Percentiles rank a stretch among this genome's conserved stretches.
These are phyloP conservation scores for Ascidia mentula DNA, from an alignment of 23 tunicate genomes.

Conservation along the genomic window DNA sequence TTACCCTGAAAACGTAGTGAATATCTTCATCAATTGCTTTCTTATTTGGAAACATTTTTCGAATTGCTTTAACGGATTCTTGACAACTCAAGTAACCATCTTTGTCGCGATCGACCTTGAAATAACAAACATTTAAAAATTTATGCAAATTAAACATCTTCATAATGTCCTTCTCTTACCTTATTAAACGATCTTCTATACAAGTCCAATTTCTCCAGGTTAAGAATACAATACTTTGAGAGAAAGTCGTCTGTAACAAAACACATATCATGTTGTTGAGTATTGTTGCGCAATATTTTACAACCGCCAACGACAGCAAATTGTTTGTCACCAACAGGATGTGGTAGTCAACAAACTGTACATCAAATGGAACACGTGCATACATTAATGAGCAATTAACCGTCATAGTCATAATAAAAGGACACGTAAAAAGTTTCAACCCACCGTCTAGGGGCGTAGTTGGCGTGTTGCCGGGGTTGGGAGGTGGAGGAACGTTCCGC, in stretches of 20 bases:
- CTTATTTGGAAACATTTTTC: slow-evolving; percentile 47
- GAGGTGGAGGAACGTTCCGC: slow-evolving; percentile 23
- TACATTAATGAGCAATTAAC: no score
- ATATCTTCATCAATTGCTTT: slow-evolving; percentile 32
- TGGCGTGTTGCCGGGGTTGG: background rate
- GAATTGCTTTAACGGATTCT: slow-evolving; percentile 49
- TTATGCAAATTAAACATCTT: no score
- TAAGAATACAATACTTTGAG: slow-evolving; percentile 59
- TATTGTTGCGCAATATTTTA: no score
- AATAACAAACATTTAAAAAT: background rate
- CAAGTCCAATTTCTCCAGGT: slow-evolving; percentile 40
- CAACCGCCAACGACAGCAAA: no score
- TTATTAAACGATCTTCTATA: slow-evolving; percentile 50
- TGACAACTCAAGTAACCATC: slow-evolving; percentile 52
- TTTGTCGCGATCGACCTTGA: slow-evolving; percentile 57
- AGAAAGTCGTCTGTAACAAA: slow-evolving; percentile 60
- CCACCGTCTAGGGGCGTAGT: slow-evolving; percentile 2
- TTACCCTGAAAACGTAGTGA: slow-evolving; percentile 69
- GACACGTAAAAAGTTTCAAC: background rate
- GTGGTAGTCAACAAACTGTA: no score
- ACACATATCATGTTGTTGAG: background rate
- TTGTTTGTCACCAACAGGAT: no score
- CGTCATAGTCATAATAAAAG: background rate
- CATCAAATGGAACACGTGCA: no score
- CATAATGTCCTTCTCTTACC: no score